Evolutionary conservation across 2,113 vertebrate species (phyloP).

Genomic region (Lagopus muta): DNA sequence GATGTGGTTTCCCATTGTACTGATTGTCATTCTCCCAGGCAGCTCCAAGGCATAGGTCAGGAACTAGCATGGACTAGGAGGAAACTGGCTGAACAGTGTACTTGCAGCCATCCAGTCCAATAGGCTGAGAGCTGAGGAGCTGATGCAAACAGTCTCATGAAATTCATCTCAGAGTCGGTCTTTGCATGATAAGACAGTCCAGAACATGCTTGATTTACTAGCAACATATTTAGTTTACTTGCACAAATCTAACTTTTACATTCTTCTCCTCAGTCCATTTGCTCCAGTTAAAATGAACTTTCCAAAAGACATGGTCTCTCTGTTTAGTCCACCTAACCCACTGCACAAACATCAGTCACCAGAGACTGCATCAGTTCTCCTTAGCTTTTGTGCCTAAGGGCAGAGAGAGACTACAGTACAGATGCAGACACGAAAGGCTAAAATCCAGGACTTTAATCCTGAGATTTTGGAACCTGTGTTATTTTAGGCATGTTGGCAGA

Average conservation of each 20-base stretch:
- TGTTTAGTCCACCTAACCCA: not conserved
- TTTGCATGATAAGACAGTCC: not conserved
- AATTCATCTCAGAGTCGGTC: not conserved
- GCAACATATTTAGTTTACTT: not conserved
- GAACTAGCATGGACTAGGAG: not conserved
- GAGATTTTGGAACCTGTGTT: not conserved
- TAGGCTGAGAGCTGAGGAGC: not conserved
- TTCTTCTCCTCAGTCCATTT: not conserved
- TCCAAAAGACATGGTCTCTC: not conserved
- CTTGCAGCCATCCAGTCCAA: not conserved
- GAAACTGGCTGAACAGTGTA: accelerated
- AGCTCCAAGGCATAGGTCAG: not conserved
- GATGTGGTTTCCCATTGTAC: not conserved
- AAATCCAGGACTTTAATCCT: not conserved
- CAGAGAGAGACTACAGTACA: not conserved
- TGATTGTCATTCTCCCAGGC: not conserved
- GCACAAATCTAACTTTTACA: not conserved
- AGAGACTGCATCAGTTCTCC: not conserved
- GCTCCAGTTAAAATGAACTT: not conserved
- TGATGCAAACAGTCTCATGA: not conserved
- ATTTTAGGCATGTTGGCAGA: not conserved
- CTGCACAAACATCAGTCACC: not conserved
- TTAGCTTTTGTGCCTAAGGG: not conserved
- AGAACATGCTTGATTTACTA: not conserved
- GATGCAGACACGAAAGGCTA: not conserved